Evolutionary conservation across 2,113 vertebrate species (phyloP).

Genomic region (Benitochromis conjunctus): DNA sequence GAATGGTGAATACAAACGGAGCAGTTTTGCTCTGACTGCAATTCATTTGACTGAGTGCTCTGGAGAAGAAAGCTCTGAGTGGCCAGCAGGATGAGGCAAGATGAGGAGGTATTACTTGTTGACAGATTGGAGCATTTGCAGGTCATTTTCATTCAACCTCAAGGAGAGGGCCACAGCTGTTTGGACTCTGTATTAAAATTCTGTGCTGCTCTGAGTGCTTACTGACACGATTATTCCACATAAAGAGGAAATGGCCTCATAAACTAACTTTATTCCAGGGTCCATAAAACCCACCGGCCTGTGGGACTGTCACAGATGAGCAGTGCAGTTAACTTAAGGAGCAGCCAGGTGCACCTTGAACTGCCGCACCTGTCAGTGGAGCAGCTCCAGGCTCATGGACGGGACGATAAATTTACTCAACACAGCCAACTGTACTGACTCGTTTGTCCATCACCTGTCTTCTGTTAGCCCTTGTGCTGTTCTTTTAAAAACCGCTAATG

Average conservation of each 20-base stretch:
- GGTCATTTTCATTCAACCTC: slow-evolving; percentile 27
- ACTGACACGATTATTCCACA: slow-evolving; percentile 52
- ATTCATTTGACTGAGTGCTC: background rate
- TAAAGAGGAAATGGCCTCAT: slow-evolving; percentile 51
- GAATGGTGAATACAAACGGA: background rate
- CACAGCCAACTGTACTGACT: background rate
- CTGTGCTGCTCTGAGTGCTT: slow-evolving; percentile 21
- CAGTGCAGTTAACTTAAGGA: slow-evolving; percentile 28
- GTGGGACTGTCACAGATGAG: slow-evolving; percentile 34
- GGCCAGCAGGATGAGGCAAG: background rate
- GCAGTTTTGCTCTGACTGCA: background rate
- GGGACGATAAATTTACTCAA: background rate
- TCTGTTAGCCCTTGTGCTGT: background rate
- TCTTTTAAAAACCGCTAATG: slow-evolving; percentile 14
- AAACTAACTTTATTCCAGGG: slow-evolving; percentile 58
- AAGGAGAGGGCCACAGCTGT: background rate
- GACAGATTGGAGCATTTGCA: slow-evolving; percentile 8
- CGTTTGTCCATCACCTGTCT: background rate
- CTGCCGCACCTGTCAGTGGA: background rate
- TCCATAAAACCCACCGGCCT: slow-evolving; percentile 33
- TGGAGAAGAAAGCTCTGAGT: background rate
- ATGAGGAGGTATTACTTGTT: background rate
- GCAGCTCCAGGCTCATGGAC: background rate
- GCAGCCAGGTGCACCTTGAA: slow-evolving; percentile 44
- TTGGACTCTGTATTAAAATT: slow-evolving; percentile 19